Evolutionary conservation across 2,888 invertebrate genomes (phyloP).

Genomic region (Parelbella ahira): DNA sequence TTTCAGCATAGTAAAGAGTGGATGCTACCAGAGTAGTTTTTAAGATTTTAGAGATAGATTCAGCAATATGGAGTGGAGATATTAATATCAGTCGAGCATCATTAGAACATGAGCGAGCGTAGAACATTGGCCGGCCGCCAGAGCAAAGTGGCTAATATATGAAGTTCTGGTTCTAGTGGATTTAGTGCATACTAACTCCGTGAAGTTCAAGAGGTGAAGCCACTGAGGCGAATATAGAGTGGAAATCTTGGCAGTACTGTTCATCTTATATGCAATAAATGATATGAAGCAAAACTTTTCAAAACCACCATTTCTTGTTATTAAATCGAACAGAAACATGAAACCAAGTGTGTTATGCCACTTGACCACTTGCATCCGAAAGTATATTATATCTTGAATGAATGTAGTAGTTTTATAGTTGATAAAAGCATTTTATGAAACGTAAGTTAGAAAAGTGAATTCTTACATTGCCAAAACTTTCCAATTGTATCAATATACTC

Average conservation of each 20-base stretch:
- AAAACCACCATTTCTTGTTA: too few species aligned
- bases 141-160: constrained; percentile 30
- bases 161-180: constrained; percentile 25
- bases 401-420: too few species aligned
- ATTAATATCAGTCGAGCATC: constrained; percentile 27
- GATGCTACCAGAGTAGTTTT: constrained; percentile 3
- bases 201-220: constrained; percentile 19
- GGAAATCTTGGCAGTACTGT: constrained; percentile 17
- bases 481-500: too few species aligned
- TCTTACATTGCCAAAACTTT: too few species aligned
- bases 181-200: constrained; percentile 22
- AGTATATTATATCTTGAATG: too few species aligned
- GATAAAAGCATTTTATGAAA: too few species aligned
- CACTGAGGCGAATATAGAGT: constrained; percentile 6
- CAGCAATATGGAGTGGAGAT: constrained; percentile 28
- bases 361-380: too few species aligned
- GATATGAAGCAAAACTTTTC: too few species aligned
- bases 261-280: constrained; percentile 1
- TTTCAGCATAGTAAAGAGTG: constrained; percentile 17
- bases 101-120: constrained; percentile 19
- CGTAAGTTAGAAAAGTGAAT: too few species aligned
- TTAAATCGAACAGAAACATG: too few species aligned
- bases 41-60: constrained; percentile 18
- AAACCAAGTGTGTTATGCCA: too few species aligned
- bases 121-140: constrained; percentile 34